These are phyloP conservation scores for Parascotia fuliginaria DNA, from an alignment of 2,888 invertebrate genomes.

Conservation along the genomic window DNA sequence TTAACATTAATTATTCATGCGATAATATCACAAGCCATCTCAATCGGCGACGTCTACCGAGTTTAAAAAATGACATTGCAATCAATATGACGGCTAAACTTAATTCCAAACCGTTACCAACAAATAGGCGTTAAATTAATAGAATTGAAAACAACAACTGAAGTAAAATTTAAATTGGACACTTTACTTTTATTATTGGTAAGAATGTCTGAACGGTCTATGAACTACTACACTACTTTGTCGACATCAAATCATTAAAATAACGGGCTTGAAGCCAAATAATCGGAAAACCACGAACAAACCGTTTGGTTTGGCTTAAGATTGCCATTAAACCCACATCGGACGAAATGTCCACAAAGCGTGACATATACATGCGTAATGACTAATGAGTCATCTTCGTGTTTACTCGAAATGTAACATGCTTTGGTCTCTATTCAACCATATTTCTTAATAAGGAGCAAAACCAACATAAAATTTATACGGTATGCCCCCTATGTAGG, in stretches of 20 bases:
- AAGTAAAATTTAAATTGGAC: not conserved
- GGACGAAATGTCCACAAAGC: slow-evolving; percentile 58
- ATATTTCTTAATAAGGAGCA: too few relatives aligned
- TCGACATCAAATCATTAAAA: slow-evolving; percentile 57
- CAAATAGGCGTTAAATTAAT: slow-evolving; percentile 7
- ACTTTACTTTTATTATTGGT: slow-evolving; percentile 6
- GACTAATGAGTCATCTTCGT: slow-evolving; percentile 49
- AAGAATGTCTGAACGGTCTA: slow-evolving; percentile 21
- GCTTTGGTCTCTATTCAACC: slow-evolving; percentile 15
- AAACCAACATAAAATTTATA: too few relatives aligned
- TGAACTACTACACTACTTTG: slow-evolving; percentile 37
- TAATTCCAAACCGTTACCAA: not conserved
- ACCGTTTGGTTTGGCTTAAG: slow-evolving; percentile 63
- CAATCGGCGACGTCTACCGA: too few relatives aligned
- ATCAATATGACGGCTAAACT: not conserved
- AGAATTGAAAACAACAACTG: not conserved
- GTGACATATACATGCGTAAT: slow-evolving; percentile 65
- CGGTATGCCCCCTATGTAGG: too few relatives aligned
- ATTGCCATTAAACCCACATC: slow-evolving; percentile 62
- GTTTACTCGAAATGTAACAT: slow-evolving; percentile 13
- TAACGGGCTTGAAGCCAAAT: slow-evolving; percentile 75
- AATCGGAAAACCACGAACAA: slow-evolving; percentile 70
- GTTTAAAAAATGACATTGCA: too few relatives aligned
- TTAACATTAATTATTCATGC: too few relatives aligned
- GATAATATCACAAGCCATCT: too few relatives aligned